Conservation (phyloP, 2,113 vertebrate genomes). For the Psittacula cyanocephala region DNA sequence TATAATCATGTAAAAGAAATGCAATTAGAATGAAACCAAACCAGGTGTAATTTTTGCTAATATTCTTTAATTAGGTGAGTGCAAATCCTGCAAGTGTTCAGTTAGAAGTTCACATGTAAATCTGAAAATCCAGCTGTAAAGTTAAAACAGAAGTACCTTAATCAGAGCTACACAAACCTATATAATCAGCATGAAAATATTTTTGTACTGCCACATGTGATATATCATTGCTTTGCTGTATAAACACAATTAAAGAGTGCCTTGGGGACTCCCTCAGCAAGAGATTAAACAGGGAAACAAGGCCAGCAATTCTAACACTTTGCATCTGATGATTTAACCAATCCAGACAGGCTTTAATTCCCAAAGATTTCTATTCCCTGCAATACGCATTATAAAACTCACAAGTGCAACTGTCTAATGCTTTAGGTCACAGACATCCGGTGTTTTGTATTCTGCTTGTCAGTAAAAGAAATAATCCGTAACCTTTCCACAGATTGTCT, state of each 20-base stretch:
- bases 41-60: slow-evolving; percentile 3
- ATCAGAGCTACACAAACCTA: slow-evolving; percentile 50
- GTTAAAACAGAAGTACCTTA: slow-evolving; percentile 52
- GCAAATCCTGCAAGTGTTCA: background rate
- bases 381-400: slow-evolving; percentile 54
- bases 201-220: slow-evolving; percentile 70
- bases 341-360: slow-evolving; percentile 56
- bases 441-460: background rate
- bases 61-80: slow-evolving; percentile 32
- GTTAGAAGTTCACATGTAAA: slow-evolving; percentile 36
- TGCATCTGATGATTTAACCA: slow-evolving; percentile 63
- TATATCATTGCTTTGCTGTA: slow-evolving; percentile 65
- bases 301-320: slow-evolving; percentile 59
- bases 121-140: slow-evolving; percentile 32
- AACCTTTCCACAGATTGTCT: background rate
- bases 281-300: slow-evolving; percentile 69
- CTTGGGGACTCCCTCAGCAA: slow-evolving; percentile 64
- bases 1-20: background rate
- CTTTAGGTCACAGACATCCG: slow-evolving; percentile 6
- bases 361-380: slow-evolving; percentile 20
- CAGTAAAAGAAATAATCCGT: background rate
- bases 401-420: background rate
- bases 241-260: slow-evolving; percentile 70
- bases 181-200: slow-evolving; percentile 72
- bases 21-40: background rate